Conservation (phyloP, 2,113 vertebrate species). For the Melospiza melodia region DNA sequence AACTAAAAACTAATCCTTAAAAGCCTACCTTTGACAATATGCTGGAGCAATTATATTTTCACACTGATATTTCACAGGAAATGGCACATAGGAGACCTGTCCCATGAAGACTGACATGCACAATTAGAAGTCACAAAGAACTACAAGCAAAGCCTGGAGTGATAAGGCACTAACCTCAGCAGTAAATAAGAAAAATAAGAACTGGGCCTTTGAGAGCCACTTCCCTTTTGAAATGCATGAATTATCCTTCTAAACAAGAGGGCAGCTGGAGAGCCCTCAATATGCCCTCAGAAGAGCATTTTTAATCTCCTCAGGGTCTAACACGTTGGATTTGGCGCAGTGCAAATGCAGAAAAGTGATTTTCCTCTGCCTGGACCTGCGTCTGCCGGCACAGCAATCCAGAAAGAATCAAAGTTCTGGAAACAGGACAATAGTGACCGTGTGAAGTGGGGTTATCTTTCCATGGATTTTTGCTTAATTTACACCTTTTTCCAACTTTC, state of each 20-base stretch:
- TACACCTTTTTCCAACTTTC: neutral
- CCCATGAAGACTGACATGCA: neutral
- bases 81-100: neutral
- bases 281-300: fast-evolving
- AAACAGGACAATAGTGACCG: neutral
- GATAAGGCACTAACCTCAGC: neutral
- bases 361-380: neutral
- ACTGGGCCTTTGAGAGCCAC: neutral
- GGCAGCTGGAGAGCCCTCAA: neutral
- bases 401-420: neutral
- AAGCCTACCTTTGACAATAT: neutral
- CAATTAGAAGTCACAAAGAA: neutral
- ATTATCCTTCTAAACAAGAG: neutral
- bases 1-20: neutral
- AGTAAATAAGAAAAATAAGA: neutral
- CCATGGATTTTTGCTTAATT: neutral
- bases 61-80: neutral
- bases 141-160: neutral
- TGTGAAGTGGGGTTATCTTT: neutral
- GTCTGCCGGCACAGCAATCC: neutral
- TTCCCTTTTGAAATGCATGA: neutral
- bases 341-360: neutral
- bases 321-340: neutral
- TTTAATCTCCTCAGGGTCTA: neutral
- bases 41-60: neutral